Evolutionary conservation across 2,113 vertebrate genomes (phyloP).

Genomic region (Gymnobelideus leadbeateri): DNA sequence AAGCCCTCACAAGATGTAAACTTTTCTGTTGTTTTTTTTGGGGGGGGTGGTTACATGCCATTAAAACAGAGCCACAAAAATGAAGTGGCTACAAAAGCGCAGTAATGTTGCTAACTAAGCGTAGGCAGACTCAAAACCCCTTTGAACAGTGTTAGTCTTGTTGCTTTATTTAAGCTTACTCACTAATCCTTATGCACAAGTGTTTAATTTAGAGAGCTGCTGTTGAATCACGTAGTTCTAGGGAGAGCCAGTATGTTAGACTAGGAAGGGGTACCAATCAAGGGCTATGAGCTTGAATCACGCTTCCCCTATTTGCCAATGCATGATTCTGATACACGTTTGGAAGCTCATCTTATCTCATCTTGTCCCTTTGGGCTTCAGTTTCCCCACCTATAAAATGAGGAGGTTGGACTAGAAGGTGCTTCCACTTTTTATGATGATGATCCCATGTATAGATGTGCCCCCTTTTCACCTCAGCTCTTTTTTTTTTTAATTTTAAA

Average conservation of each 20-base stretch:
- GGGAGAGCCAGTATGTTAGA: background rate
- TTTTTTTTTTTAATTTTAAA: background rate
- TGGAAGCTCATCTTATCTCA: no score
- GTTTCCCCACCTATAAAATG: background rate
- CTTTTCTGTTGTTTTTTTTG: background rate
- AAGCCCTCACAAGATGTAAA: conserved; percentile 7
- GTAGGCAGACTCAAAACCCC: background rate
- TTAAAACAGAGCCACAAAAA: conserved; percentile 1
- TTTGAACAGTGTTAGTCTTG: conserved; percentile 2
- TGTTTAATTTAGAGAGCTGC: background rate
- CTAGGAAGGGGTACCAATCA: background rate
- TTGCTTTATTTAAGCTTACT: background rate
- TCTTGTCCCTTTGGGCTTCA: background rate
- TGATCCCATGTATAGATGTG: background rate
- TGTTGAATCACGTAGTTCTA: background rate
- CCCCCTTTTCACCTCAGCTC: background rate
- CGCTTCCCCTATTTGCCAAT: background rate
- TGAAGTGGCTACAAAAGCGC: background rate
- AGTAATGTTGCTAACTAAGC: background rate
- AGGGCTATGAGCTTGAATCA: background rate
- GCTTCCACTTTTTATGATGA: background rate
- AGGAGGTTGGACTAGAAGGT: background rate
- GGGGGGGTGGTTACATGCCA: background rate
- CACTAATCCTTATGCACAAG: background rate
- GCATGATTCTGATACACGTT: background rate